Evolutionary conservation across 2,797 vertebrate species (phyloP).

Genomic region (Enteromius paludinosus): DNA sequence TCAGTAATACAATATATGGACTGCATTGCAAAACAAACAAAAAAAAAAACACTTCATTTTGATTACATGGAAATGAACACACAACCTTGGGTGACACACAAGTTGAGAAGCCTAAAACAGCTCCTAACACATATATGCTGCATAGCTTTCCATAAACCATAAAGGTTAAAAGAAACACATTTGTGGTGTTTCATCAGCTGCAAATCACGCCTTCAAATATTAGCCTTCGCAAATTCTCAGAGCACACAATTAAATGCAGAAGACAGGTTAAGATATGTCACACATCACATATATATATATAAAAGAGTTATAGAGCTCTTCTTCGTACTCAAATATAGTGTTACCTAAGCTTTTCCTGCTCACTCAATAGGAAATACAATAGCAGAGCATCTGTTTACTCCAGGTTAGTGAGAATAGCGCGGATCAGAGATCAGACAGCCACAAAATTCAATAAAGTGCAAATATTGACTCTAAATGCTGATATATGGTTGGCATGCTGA

Average conservation of each 20-base stretch:
- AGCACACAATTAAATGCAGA: constrained; percentile 32
- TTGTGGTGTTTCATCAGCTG: neutral
- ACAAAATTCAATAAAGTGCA: constrained; percentile 48
- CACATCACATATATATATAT: neutral
- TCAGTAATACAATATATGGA: constrained; percentile 28
- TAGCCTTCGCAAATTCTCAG: constrained; percentile 5
- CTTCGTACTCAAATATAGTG: constrained; percentile 14
- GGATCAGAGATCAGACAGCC: constrained; percentile 11
- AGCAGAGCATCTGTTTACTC: neutral
- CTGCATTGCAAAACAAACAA: constrained; percentile 1
- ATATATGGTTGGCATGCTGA: constrained; percentile 17
- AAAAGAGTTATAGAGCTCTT: neutral
- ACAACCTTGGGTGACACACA: constrained; percentile 34
- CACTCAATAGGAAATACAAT: neutral
- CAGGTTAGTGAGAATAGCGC: neutral
- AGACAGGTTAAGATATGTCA: constrained; percentile 5
- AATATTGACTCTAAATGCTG: constrained; percentile 16
- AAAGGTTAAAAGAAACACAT: neutral
- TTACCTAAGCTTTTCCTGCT: constrained; percentile 22
- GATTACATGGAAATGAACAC: constrained; percentile 38
- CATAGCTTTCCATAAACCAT: constrained; percentile 2
- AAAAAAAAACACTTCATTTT: constrained; percentile 37
- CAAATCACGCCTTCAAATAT: constrained; percentile 22
- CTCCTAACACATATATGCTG: constrained; percentile 1
- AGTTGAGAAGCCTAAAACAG: constrained; percentile 32